Base-by-base conservation (phyloP, 2,888 invertebrate genomes). In the Encarsia formosa region DNA sequence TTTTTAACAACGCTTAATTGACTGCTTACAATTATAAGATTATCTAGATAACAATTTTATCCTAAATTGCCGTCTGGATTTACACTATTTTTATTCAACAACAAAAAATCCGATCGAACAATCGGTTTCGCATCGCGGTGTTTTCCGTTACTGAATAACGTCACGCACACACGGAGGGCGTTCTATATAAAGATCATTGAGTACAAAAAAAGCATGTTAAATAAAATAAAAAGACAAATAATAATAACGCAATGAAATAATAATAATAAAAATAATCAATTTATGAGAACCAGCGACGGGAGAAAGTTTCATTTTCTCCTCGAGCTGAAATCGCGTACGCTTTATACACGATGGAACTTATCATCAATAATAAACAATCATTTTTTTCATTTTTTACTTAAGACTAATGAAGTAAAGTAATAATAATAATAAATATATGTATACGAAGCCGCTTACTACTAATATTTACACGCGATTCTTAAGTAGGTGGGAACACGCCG, bases 1-100 rank as follows among this genome's bases (percentile, higher is more conserved):
- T 48, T 19, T 49, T 43, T 56, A 56, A 47, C 49, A 56, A 56
- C 52, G 47, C 47, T 46, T 50, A 56, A 56, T 56, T 50, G 52
- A 56, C 52, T 47, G 52, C 42, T 52, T 56, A 52, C 47, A 56
- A 40, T 47, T 45, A 45, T 26, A 19, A 20, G 29, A 49, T 45
- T 37, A 49, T 42, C 52, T 38, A 45, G 44, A 56, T 52, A 56
- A 52, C 49, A 50, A 50, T 47, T 40, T 34, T 41, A 38, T 34
- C 52, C 26, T 23, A 41, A 49, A 37, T 43, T 52, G 52, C 41
- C 45, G 32, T 43, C 42, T 40, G 29, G 35, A 52, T 52, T 41
- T 49, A 49, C 39, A 52, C 29, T 38, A n/a, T 13, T 5, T 4
- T 5, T 5, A 13, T 32, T n/a, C 49, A 56, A 56, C 49, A 52